Evolutionary conservation across 2,888 invertebrate species (phyloP).

Genomic region (Thelaira solivaga): DNA sequence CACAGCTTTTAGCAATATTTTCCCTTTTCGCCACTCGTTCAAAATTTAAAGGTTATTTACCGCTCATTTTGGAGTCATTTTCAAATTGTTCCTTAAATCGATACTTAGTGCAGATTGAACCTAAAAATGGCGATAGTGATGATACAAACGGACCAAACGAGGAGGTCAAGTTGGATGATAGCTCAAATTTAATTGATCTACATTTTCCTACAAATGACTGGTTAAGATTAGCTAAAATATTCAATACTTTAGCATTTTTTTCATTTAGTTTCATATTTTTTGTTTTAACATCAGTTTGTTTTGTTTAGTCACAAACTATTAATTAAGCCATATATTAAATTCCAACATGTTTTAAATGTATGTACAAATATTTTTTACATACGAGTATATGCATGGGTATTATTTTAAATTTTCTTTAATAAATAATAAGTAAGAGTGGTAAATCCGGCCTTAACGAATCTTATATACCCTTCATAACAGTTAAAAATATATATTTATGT

Average conservation of each 20-base stretch:
- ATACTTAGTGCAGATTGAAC: constrained; percentile 35
- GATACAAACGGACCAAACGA: constrained; percentile 63
- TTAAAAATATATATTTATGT: too few relatives aligned
- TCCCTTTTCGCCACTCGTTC: constrained; percentile 72
- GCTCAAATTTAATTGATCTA: constrained; percentile 63
- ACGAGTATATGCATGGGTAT: too few relatives aligned
- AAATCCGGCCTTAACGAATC: too few relatives aligned
- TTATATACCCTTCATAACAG: too few relatives aligned
- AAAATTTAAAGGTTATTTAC: constrained; percentile 60
- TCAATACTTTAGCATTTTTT: constrained; percentile 64
- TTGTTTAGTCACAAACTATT: constrained; percentile 31
- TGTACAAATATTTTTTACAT: background rate
- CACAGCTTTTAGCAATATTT: constrained; percentile 78
- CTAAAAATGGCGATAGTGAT: constrained; percentile 17
- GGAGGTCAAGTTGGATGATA: constrained; percentile 65
- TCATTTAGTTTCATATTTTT: constrained; percentile 58
- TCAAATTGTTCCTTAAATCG: constrained; percentile 57
- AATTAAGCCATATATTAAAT: too few relatives aligned
- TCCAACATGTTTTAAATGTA: too few relatives aligned
- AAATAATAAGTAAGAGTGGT: too few relatives aligned
- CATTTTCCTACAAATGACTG: constrained; percentile 64
- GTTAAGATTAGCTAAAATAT: constrained; percentile 64
- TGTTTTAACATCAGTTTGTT: constrained; percentile 55
- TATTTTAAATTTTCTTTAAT: too few relatives aligned
- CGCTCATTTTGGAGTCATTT: constrained; percentile 53